Percentiles rank a stretch among this genome's conserved stretches.
Evolutionary conservation across 2,797 vertebrate species (phyloP).

Genomic region (Microctenopoma lineatum): DNA sequence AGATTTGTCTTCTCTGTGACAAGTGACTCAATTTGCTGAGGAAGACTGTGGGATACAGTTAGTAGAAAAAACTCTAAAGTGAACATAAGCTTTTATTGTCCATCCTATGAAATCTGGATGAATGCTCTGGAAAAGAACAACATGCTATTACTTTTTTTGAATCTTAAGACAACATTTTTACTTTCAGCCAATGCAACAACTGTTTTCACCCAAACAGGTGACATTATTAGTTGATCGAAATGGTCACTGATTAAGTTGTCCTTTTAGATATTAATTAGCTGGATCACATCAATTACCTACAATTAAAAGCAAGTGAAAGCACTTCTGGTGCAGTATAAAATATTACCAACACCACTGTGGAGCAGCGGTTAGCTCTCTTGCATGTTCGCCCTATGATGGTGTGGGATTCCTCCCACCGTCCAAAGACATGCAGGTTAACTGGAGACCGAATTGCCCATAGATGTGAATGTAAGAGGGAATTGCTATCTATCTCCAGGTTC

Average conservation of each 20-base stretch:
- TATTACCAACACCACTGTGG: no score
- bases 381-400: no score
- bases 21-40: background rate
- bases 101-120: no score
- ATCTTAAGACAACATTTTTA: background rate
- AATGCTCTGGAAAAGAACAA: no score
- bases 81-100: no score
- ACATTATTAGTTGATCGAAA: constrained; percentile 20
- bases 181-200: background rate
- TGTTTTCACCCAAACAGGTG: constrained; percentile 1
- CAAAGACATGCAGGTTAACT: no score
- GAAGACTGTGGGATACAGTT: background rate
- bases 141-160: background rate
- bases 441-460: no score
- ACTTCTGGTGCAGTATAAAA: no score
- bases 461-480: no score
- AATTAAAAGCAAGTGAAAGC: background rate
- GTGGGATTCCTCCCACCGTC: no score
- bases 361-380: background rate
- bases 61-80: background rate
- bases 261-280: constrained; percentile 24
- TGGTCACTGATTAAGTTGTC: constrained; percentile 15
- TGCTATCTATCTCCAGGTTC: no score
- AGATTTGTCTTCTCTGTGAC: background rate
- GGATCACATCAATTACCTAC: constrained; percentile 17